Base-by-base conservation (phyloP, 2,797 vertebrate species). In the Muraenolepis orangiensis region DNA sequence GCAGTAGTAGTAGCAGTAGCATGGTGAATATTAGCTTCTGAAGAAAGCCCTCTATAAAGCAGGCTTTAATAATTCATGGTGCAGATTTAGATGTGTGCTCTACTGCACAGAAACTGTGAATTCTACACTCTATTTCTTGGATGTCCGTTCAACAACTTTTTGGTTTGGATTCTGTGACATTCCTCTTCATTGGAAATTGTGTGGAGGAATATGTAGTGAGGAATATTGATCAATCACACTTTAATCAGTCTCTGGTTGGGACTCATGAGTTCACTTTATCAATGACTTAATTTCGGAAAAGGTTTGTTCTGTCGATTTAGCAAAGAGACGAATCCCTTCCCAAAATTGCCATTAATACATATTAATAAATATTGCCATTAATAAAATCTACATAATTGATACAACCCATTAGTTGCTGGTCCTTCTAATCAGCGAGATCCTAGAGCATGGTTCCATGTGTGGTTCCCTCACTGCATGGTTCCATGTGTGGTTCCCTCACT, bases 31-130 rank as follows among this genome's bases (percentile, higher is more conserved):
- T 91, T 89, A 88, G 91, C 87, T 87, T 84, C 79, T 83, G 81
- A 85, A 83, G 89, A 88, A 87, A 91, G 89, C 88, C 83, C 88
- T 90, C 87, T 76, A 91, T 93, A 92, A 92, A 92, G 85, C 75
- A 75, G 72, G 71, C 84, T 92, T 95, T 88, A 94, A 94, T 93
- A 93, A 95, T 95, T 93, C 92, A 94, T 94, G 87, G 90, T 36
- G 68, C 89, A 89, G 85, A 91, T 93, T 93, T 91, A 91, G 91
- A 92, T 91, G 90, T 90, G 87, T 89, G 87, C 90, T 82, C 89
- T 79, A 82, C 85, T 88, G 87, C 87, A 88, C 84, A 84, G 80
- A 92, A 91, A 91, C 78, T 80, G 83, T 87, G 89, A 85, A 91
- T 90, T 90, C 84, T 87, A 80, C 89, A 88, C 84, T 82, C 76